These are phyloP conservation scores for Zonitis immaculata DNA, from an alignment of 2,888 invertebrate genomes.

Conservation along the genomic window DNA sequence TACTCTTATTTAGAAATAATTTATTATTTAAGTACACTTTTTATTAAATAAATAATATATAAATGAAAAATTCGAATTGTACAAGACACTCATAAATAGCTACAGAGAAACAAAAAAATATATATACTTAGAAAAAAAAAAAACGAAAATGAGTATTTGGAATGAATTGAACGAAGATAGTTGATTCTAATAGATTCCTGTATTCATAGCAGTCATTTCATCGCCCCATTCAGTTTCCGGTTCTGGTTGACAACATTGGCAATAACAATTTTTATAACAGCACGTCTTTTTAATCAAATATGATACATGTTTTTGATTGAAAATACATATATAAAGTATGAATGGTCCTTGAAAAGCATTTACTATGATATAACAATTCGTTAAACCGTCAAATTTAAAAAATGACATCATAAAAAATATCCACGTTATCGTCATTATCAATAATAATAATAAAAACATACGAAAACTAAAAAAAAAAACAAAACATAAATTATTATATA, in stretches of 20 bases:
- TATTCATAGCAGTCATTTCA: slow-evolving; percentile 84
- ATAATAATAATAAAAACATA: slow-evolving; percentile 69
- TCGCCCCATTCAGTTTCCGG: slow-evolving; percentile 82
- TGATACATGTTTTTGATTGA: slow-evolving; percentile 73
- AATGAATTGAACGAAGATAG: neutral
- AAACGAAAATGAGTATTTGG: slow-evolving; percentile 1
- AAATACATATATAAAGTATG: slow-evolving; percentile 71
- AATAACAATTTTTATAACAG: slow-evolving; percentile 59
- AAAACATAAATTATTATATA: too few species aligned
- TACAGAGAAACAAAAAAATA: too few species aligned
- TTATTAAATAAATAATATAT: slow-evolving; percentile 3
- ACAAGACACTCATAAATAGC: slow-evolving; percentile 1
- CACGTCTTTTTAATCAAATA: slow-evolving; percentile 75
- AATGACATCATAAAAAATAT: slow-evolving; percentile 72
- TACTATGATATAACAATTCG: slow-evolving; percentile 70
- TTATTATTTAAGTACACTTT: neutral
- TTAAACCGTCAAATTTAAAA: slow-evolving; percentile 65
- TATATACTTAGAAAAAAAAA: too few species aligned
- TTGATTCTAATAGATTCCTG: slow-evolving; percentile 49
- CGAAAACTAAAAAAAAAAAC: slow-evolving; percentile 71
- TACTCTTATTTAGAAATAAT: slow-evolving; percentile 22
- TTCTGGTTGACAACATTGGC: slow-evolving; percentile 55
- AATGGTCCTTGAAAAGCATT: slow-evolving; percentile 73
- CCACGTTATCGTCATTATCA: slow-evolving; percentile 74
- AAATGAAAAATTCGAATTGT: slow-evolving; percentile 3